Conservation (phyloP, 2,888 invertebrate species). For the Hetaerina titia region DNA sequence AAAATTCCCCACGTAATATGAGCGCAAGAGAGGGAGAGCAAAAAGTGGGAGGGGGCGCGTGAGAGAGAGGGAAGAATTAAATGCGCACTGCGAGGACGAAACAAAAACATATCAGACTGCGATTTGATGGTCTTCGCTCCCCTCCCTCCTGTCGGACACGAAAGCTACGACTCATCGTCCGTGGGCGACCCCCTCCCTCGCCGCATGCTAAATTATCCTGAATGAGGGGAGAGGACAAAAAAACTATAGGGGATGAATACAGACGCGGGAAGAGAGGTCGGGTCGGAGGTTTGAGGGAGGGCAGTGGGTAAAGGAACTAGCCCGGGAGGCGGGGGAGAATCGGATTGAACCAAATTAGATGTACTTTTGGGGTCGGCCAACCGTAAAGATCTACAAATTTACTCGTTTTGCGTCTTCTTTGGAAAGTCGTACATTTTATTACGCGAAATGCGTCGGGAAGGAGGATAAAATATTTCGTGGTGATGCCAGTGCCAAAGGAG, state of each 20-base stretch:
- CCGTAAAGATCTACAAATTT: neutral
- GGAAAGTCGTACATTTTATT: neutral
- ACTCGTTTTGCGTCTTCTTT: neutral
- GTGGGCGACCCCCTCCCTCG: neutral
- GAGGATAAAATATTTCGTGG: neutral
- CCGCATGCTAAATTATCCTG: too few relatives aligned
- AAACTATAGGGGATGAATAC: neutral
- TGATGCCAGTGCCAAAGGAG: neutral
- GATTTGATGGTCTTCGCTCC: neutral
- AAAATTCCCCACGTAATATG: too few relatives aligned
- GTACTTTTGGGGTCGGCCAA: neutral
- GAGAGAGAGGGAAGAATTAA: neutral
- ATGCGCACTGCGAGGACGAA: neutral
- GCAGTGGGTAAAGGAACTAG: too few relatives aligned
- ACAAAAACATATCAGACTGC: neutral
- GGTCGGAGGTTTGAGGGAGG: neutral
- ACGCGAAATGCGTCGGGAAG: neutral
- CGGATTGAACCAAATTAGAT: neutral
- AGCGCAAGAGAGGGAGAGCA: too few relatives aligned
- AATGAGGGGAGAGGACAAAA: neutral
- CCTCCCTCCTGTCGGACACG: neutral
- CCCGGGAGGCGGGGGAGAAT: neutral
- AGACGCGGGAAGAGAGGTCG: neutral
- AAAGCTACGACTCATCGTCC: neutral
- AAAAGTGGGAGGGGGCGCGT: too few relatives aligned